phyloP scores from a whole-genome alignment of 23 tunicate genomes.

The Halocynthia aurantium region DNA sequence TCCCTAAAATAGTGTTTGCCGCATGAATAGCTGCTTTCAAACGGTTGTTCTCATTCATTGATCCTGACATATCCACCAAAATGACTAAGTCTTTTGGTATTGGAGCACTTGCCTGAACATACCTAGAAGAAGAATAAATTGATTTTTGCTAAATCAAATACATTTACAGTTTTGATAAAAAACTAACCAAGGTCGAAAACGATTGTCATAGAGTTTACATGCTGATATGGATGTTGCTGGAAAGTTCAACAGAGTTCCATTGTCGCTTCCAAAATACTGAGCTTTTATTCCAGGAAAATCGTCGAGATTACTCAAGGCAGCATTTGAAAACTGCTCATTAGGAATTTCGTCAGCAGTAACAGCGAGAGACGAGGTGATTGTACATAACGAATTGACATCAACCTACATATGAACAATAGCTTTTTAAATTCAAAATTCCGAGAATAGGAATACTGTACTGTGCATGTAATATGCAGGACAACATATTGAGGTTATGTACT shows the following conservation, averaged over 20 bases:
- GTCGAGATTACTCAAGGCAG: slow-evolving; percentile 40
- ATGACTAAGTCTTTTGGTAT: slow-evolving; percentile 74
- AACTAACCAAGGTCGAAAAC: slow-evolving; percentile 84
- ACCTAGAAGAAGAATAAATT: slow-evolving; percentile 30
- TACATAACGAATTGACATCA: slow-evolving; percentile 23
- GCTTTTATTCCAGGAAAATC: slow-evolving; percentile 60
- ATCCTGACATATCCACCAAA: slow-evolving; percentile 66
- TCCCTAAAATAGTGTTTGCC: slow-evolving; percentile 56
- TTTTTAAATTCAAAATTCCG: too few relatives aligned
- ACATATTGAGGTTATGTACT: too few relatives aligned
- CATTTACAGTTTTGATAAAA: not conserved
- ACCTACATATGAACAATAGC: not conserved
- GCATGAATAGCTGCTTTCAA: slow-evolving; percentile 60
- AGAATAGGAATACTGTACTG: too few relatives aligned
- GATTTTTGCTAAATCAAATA: not conserved
- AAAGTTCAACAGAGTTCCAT: slow-evolving; percentile 55
- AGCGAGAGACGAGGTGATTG: slow-evolving; percentile 28
- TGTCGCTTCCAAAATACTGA: slow-evolving; percentile 87
- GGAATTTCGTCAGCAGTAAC: slow-evolving; percentile 37
- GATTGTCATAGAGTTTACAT: slow-evolving; percentile 50
- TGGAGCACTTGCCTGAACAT: slow-evolving; percentile 89
- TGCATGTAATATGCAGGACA: too few relatives aligned
- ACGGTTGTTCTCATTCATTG: slow-evolving; percentile 46
- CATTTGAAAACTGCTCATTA: slow-evolving; percentile 29
- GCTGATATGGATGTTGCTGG: slow-evolving; percentile 39